Percentiles rank a stretch among this genome's conserved stretches.
Evolutionary conservation across 2,797 vertebrate genomes (phyloP).

Genomic region (Xenentodon cancila): DNA sequence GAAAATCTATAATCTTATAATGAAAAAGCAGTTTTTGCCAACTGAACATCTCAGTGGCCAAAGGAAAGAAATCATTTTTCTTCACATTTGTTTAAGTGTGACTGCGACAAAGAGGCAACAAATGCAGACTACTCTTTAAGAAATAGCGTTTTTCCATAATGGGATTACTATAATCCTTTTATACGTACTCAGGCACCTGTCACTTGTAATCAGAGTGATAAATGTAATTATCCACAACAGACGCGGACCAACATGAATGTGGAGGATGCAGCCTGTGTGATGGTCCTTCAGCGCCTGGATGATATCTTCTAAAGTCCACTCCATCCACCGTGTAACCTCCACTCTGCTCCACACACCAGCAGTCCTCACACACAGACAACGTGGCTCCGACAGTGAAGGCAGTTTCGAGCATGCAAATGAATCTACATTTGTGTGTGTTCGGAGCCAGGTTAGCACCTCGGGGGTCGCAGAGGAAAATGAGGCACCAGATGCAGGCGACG

Average conservation of each 20-base stretch:
- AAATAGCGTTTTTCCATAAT: constrained; percentile 69
- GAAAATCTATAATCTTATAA: constrained; percentile 47
- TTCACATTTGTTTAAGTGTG: constrained; percentile 38
- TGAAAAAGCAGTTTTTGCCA: constrained; percentile 51
- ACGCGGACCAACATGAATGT: constrained; percentile 51
- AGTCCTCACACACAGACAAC: constrained; percentile 18
- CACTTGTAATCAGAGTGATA: constrained; percentile 68
- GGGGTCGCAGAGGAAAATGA: constrained; percentile 85
- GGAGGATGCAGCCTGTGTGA: constrained; percentile 35
- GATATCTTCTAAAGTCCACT: constrained; percentile 56
- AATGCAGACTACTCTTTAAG: constrained; percentile 61
- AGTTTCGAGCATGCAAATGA: neutral
- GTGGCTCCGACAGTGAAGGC: constrained; percentile 13
- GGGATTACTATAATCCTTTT: constrained; percentile 74
- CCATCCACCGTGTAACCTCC: constrained; percentile 45
- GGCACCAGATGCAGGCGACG: constrained; percentile 86
- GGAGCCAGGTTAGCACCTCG: constrained; percentile 73
- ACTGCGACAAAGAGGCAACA: constrained; percentile 56
- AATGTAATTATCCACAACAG: constrained; percentile 62
- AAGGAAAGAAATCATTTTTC: constrained; percentile 6
- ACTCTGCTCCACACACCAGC: constrained; percentile 30
- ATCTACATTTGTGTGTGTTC: constrained; percentile 17
- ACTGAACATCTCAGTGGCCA: constrained; percentile 19
- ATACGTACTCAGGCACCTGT: constrained; percentile 70
- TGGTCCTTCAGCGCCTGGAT: constrained; percentile 41